Base-by-base conservation (phyloP, 2,113 vertebrate species). In the Chamaea fasciata region DNA sequence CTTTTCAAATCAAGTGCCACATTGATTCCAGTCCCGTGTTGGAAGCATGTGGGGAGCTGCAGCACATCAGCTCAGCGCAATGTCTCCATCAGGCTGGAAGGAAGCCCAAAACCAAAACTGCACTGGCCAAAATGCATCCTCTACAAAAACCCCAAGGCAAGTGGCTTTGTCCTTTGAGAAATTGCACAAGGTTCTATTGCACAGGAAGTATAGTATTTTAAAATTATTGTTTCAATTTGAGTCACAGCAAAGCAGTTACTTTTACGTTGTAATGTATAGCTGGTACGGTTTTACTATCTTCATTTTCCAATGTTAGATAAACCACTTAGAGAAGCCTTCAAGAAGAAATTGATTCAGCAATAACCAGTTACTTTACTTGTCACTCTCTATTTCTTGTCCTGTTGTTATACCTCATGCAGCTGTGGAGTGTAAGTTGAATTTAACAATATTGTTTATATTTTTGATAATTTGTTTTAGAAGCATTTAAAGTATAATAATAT, bases 81-180 rank as follows among this genome's bases (percentile, higher is more conserved):
- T 98, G 98, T 98, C 97, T 96, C 96, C 98, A 92, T 92, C 97
- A 96, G 78, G 44, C 96, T 87, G 96, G 98, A 97, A 98, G 97
- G 87, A 98, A 98, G 79, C 97, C 95, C 86, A 97, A 97, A 86
- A 97, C 97, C 93, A 97, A 97, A 86, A 68, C 97, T 94, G 83
- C 97, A 27, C 91, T 96, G 59, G 86, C 97, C 94, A 98, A 97
- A 96, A 97, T 96, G 39, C 96, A 97, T 68, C 92, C 94, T 67
- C 90, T 98, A 87, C 98, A 98, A 97, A 99, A 98, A 97, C 98
- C 98, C 95, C 98, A 98, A 98, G 98, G 98, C 98, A 98, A 97
- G 94, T 93, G 52, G 7, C 74, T 85, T 68, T 37, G 12, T 53
- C 69, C 69, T 52, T 42, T 39, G 33, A 65, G 27, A 60, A 44